Evolutionary conservation across 2,113 vertebrate species (phyloP).

Genomic region (Ictalurus furcatus): DNA sequence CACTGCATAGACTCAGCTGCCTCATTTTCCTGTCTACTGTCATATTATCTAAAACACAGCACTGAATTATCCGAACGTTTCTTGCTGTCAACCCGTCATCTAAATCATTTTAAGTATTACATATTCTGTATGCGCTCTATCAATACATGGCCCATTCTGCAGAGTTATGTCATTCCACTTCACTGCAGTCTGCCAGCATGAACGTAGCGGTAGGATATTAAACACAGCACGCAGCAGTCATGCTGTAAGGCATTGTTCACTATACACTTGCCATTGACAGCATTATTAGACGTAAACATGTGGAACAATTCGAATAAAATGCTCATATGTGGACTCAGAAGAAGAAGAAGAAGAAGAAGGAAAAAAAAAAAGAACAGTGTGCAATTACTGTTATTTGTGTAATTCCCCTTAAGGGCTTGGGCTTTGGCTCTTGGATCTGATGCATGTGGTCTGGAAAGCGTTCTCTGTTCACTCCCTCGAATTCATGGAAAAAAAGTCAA

Average conservation of each 20-base stretch:
- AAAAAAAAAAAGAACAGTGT: slow-evolving; percentile 2
- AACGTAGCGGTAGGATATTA: neutral
- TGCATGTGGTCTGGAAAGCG: slow-evolving; percentile 50
- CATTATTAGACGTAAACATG: slow-evolving; percentile 19
- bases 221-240: slow-evolving; percentile 2
- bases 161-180: slow-evolving; percentile 16
- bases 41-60: slow-evolving; percentile 22
- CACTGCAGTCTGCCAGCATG: slow-evolving; percentile 21
- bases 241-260: neutral
- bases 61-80: neutral
- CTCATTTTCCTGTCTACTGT: neutral
- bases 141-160: neutral
- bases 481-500: slow-evolving; percentile 50
- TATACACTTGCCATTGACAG: slow-evolving; percentile 16
- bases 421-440: slow-evolving; percentile 46
- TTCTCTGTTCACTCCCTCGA: slow-evolving; percentile 32
- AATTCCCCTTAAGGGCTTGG: slow-evolving; percentile 41
- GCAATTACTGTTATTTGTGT: slow-evolving; percentile 51
- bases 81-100: neutral
- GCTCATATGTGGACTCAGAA: slow-evolving; percentile 7
- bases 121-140: slow-evolving; percentile 6
- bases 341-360: neutral
- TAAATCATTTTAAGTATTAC: slow-evolving; percentile 22
- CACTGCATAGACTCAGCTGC: neutral
- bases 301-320: slow-evolving; percentile 34